Conservation (phyloP, 2,113 vertebrate species). For the Dolichallabes microphthalmus region DNA sequence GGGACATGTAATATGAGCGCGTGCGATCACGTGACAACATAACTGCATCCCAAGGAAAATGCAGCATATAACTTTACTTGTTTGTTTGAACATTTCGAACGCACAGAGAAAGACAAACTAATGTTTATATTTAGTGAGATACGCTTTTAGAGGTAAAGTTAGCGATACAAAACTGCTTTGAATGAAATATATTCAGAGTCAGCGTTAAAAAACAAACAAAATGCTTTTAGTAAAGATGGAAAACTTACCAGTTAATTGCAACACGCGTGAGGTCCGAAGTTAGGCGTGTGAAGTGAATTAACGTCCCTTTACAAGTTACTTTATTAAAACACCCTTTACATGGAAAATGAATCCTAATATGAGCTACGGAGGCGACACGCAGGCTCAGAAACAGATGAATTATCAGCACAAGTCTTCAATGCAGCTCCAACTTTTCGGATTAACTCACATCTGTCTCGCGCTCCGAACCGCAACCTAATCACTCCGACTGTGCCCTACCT, state of each 20-base stretch:
- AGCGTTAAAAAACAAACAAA: neutral
- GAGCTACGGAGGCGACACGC: neutral
- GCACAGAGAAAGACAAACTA: neutral
- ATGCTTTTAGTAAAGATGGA: neutral
- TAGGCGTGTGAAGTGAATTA: neutral
- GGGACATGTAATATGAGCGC: constrained; percentile 19
- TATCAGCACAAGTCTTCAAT: neutral
- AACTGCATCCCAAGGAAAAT: neutral
- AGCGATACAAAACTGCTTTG: no score
- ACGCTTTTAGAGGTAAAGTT: neutral
- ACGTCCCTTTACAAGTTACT: neutral
- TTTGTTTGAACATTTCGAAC: neutral
- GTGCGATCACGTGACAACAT: constrained; percentile 28
- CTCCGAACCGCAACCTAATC: neutral
- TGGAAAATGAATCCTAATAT: neutral
- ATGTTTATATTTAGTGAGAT: neutral
- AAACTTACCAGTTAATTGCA: constrained; percentile 1
- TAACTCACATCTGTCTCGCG: constrained; percentile 7
- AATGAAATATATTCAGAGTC: neutral
- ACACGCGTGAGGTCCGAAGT: neutral
- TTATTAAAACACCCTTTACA: neutral
- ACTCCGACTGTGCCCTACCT: neutral
- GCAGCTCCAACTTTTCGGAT: constrained; percentile 21
- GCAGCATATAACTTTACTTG: neutral
- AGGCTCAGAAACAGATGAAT: neutral